Base-by-base conservation (phyloP, 2,797 vertebrate species). In the Aulostomus chinensis region DNA sequence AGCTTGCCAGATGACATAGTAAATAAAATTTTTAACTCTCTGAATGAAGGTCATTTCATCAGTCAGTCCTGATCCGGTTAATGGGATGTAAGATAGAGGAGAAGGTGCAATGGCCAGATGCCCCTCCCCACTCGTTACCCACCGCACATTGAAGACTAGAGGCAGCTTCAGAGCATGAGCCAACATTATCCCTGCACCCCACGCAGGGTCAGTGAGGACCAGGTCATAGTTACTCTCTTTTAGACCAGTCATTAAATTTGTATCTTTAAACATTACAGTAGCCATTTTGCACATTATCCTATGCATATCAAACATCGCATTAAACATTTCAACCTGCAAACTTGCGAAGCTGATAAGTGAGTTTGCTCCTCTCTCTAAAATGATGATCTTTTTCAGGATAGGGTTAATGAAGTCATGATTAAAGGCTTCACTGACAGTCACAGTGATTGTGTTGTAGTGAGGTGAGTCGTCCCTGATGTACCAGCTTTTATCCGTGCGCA, bases 91-190 rank as follows among this genome's bases (percentile, higher is more conserved):
- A 10, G 77, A 84, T 13, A 81, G 46, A 46, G 81, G 75, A 6
- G 77, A 82, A 2, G 79, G 83, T 13, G 83, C 70, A 14, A 77
- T 31, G 1, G 39, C 41, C 26, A 63, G 32, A 43, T 84, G 83
- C 12, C 70, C 78, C n/a, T 86, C 80, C 16, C 70, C 63, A 3
- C 56, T 56, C 1, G 48, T 76, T 38, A 50, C 1, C 70, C 77
- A 86, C 1, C 79, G 42, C 8, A 82, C 76, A 15, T 83, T 80
- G 42, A 70, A 81, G 13, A 79, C 62, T 17, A 84, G 30, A 3
- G 83, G 86, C 4, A 89, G 21, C 9, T 87, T 48, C 5, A 89
- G 69, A 61, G 81, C 70, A 6, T 84, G 77, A 54, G 88, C 68
- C 31, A 90, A 14, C 9, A 88, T 2, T 35, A 83, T 69, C 8